A percentile compares a stretch with the other conserved stretches of the same genome.
These are phyloP conservation scores for Todus mexicanus DNA, from an alignment of 2,797 vertebrate species.

Conservation along the genomic window DNA sequence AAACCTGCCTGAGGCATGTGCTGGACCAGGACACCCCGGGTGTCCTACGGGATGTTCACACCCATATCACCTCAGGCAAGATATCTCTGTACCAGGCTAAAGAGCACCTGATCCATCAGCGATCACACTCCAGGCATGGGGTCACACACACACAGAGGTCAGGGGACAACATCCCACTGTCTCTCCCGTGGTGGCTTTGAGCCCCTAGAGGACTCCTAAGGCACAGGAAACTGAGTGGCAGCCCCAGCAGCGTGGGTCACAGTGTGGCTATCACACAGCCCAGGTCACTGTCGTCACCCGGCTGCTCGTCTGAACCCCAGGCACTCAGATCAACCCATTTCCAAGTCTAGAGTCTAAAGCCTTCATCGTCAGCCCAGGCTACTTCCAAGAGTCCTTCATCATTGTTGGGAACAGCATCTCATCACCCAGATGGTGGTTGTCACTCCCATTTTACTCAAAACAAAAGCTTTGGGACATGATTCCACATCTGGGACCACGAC, in stretches of 20 bases:
- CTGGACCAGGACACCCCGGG: neutral
- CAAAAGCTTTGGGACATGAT: neutral
- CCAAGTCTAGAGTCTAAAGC: neutral
- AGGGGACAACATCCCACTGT: neutral
- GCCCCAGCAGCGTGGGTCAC: neutral
- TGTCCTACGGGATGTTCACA: rapidly evolving
- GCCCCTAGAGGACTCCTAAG: neutral
- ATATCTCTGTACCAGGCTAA: neutral
- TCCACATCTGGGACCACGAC: neutral
- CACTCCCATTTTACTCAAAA: neutral
- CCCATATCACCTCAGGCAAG: rapidly evolving
- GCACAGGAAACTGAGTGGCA: neutral
- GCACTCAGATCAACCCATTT: neutral
- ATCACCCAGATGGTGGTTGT: neutral
- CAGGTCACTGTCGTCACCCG: neutral
- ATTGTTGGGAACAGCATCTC: neutral
- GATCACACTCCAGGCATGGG: neutral
- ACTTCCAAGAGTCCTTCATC: neutral
- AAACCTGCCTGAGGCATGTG: neutral
- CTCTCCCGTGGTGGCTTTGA: neutral
- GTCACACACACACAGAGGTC: neutral
- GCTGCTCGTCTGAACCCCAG: neutral
- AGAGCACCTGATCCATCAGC: neutral
- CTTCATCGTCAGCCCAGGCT: neutral
- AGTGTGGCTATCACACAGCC: neutral